Percentiles rank a stretch among this genome's conserved stretches.
phyloP scores from a whole-genome alignment of 2,113 vertebrate species.

The Gymnocephalus cernua region DNA sequence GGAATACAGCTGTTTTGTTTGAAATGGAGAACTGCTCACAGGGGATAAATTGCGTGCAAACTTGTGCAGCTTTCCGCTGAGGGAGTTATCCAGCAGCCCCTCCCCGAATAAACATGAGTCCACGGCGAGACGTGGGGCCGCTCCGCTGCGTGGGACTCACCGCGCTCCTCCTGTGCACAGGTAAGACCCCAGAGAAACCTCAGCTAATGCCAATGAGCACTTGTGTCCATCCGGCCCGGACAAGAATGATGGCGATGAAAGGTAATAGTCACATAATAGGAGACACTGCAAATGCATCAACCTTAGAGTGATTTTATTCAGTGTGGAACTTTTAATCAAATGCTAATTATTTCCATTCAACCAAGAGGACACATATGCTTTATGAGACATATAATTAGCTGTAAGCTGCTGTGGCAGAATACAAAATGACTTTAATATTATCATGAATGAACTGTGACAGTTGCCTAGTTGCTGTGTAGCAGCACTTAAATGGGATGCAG shows the following conservation, averaged over 20 bases:
- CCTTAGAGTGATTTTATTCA: slow-evolving; percentile 54
- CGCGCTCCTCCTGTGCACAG: slow-evolving; percentile 80
- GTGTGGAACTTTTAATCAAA: slow-evolving; percentile 54
- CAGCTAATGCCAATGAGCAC: not conserved
- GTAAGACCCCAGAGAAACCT: slow-evolving; percentile 64
- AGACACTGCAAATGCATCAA: slow-evolving; percentile 54
- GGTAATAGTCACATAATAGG: slow-evolving; percentile 35
- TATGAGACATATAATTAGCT: slow-evolving; percentile 77
- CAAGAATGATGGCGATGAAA: slow-evolving; percentile 37
- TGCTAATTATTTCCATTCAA: slow-evolving; percentile 70
- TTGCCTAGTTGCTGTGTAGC: slow-evolving; percentile 47
- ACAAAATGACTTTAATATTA: slow-evolving; percentile 76
- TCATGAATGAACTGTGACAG: slow-evolving; percentile 76
- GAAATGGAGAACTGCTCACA: slow-evolving; percentile 58
- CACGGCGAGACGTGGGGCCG: slow-evolving; percentile 65
- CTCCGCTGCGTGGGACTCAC: slow-evolving; percentile 66
- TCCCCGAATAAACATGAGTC: slow-evolving; percentile 57
- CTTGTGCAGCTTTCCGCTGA: slow-evolving; percentile 57
- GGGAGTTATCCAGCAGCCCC: slow-evolving; percentile 43
- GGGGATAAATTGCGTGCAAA: slow-evolving; percentile 65
- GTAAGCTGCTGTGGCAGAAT: slow-evolving; percentile 78
- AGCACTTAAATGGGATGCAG: slow-evolving; percentile 47
- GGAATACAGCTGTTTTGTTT: slow-evolving; percentile 53
- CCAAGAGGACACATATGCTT: slow-evolving; percentile 71
- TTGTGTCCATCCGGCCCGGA: slow-evolving; percentile 1